phyloP scores from a whole-genome alignment of 2,113 vertebrate species.

The Malurus elegans region DNA sequence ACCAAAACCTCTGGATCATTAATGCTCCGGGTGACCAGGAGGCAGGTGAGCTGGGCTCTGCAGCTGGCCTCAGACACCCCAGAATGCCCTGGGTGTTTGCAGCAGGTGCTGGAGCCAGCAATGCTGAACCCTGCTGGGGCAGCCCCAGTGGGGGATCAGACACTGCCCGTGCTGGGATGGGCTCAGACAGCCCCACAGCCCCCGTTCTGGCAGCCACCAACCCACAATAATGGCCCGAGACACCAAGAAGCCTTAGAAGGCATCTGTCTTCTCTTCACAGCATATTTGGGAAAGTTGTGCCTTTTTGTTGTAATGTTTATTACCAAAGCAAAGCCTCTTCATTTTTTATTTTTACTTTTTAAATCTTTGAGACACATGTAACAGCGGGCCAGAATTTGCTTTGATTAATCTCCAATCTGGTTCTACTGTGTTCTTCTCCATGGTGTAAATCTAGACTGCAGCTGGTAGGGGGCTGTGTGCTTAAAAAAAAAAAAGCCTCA shows the following conservation, averaged over 20 bases:
- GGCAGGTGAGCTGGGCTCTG: not conserved
- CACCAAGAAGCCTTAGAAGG: not conserved
- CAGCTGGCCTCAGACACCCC: not conserved
- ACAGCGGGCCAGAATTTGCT: not conserved
- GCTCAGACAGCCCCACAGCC: not conserved
- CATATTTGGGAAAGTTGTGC: not conserved
- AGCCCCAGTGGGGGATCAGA: not conserved
- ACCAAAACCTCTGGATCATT: not conserved
- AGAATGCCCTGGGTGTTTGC: not conserved
- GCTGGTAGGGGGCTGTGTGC: not conserved
- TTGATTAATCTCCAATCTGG: slow-evolving; percentile 15
- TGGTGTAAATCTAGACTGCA: slow-evolving; percentile 35
- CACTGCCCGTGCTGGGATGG: not conserved
- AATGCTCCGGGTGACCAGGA: not conserved
- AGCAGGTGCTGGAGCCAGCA: not conserved
- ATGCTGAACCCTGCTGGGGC: not conserved
- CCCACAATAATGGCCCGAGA: not conserved
- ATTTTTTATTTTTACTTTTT: slow-evolving; percentile 28
- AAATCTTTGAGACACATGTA: not conserved
- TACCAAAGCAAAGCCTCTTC: not conserved
- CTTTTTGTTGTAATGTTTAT: slow-evolving; percentile 8
- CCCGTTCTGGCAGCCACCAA: not conserved
- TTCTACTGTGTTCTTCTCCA: not conserved
- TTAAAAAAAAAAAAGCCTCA: not conserved
- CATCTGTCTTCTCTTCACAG: not conserved